Conservation (phyloP, 2,888 invertebrate species). For the Vandiemenella viatica region DNA sequence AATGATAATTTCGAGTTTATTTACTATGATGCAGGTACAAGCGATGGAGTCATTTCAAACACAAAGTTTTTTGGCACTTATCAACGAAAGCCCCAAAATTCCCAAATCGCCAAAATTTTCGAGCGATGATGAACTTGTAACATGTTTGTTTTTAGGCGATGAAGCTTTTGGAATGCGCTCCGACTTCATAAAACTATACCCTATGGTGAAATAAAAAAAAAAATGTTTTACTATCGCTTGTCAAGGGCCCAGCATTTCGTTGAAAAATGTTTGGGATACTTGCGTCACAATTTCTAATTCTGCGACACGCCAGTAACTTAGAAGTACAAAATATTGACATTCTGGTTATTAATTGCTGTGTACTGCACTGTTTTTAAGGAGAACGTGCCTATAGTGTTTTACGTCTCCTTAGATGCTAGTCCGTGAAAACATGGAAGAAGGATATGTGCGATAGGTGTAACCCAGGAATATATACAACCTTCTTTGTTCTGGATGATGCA, state of each 20-base stretch:
- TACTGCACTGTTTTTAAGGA: conserved; percentile 7
- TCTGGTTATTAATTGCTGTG: conserved; percentile 3
- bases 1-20: conserved; percentile 17
- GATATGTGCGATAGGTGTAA: too few relatives aligned
- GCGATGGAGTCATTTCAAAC: conserved; percentile 17
- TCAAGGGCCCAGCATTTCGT: too few relatives aligned
- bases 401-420: too few relatives aligned
- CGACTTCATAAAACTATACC: conserved; percentile 10
- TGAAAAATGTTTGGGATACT: background rate
- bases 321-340: too few relatives aligned
- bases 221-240: conserved; percentile 3
- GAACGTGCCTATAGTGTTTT: too few relatives aligned
- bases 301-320: too few relatives aligned
- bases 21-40: conserved; percentile 17
- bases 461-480: too few relatives aligned
- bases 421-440: too few relatives aligned
- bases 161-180: conserved; percentile 14
- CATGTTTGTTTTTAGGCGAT: conserved; percentile 16
- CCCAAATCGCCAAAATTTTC: conserved; percentile 11
- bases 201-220: conserved; percentile 4
- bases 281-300: conserved; percentile 5
- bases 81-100: conserved; percentile 13
- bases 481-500: too few relatives aligned
- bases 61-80: conserved; percentile 13
- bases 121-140: conserved; percentile 13